Evolutionary conservation across 2,113 vertebrate species (phyloP).

Genomic region (Triplophysa siluroides): DNA sequence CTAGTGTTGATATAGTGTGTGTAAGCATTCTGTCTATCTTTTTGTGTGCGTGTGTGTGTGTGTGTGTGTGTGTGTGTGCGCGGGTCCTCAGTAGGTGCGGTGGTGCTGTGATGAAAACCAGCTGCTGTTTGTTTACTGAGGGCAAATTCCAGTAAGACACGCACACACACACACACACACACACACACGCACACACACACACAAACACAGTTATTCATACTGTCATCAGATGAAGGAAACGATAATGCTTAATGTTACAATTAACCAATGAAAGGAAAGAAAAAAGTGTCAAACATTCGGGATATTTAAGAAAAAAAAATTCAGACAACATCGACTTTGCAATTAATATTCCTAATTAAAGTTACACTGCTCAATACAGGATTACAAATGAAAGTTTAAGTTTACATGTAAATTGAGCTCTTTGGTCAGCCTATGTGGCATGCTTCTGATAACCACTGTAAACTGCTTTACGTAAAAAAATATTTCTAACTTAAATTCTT

Average conservation of each 20-base stretch:
- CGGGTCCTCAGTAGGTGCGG: not conserved
- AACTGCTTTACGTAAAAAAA: no score
- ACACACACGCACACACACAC: no score
- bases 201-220: not conserved
- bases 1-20: slow-evolving; percentile 26
- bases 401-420: no score
- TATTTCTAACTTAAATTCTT: no score
- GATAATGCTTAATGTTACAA: not conserved
- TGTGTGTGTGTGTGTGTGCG: slow-evolving; percentile 1
- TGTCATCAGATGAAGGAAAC: not conserved
- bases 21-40: slow-evolving; percentile 18
- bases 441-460: no score
- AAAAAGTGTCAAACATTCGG: not conserved
- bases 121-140: slow-evolving; percentile 51
- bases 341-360: no score
- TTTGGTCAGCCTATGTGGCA: no score
- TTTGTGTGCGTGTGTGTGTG: slow-evolving; percentile 10
- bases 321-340: no score
- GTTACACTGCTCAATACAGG: no score
- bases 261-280: not conserved
- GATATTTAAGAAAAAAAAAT: no score
- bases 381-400: no score
- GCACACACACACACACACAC: no score
- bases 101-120: slow-evolving; percentile 46
- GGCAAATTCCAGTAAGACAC: slow-evolving; percentile 39